Evolutionary conservation across 2,113 vertebrate genomes (phyloP).

Genomic region (Hippoglossus stenolepis): DNA sequence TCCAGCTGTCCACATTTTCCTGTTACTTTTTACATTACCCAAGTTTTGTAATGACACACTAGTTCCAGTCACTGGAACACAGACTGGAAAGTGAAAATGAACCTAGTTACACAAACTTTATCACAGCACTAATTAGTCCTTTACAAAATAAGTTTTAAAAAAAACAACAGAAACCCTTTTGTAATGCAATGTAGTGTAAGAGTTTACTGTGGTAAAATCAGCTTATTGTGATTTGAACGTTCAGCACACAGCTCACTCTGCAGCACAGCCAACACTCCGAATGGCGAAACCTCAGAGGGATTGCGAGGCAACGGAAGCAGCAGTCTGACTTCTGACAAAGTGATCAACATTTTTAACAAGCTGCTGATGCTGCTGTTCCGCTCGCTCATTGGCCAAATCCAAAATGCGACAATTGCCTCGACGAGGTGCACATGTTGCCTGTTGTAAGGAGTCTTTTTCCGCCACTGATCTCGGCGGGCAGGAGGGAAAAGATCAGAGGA

Average conservation of each 20-base stretch:
- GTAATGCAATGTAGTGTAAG: neutral
- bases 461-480: constrained; percentile 53
- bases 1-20: too few relatives aligned
- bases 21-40: too few relatives aligned
- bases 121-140: neutral
- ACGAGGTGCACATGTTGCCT: constrained; percentile 45
- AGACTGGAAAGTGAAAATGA: too few relatives aligned
- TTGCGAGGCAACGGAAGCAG: constrained; percentile 29
- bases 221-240: neutral
- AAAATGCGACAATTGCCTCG: constrained; percentile 56
- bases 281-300: constrained; percentile 23
- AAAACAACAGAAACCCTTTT: neutral
- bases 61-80: too few relatives aligned
- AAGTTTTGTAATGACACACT: too few relatives aligned
- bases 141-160: neutral
- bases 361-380: constrained; percentile 60
- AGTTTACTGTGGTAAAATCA: neutral
- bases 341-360: constrained; percentile 65
- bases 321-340: constrained; percentile 68
- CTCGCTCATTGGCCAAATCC: constrained; percentile 59
- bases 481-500: constrained; percentile 59
- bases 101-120: neutral
- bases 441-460: constrained; percentile 47
- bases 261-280: neutral
- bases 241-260: neutral